phyloP scores from a whole-genome alignment of 2,888 invertebrate species.

The Polymixis lichenea region DNA sequence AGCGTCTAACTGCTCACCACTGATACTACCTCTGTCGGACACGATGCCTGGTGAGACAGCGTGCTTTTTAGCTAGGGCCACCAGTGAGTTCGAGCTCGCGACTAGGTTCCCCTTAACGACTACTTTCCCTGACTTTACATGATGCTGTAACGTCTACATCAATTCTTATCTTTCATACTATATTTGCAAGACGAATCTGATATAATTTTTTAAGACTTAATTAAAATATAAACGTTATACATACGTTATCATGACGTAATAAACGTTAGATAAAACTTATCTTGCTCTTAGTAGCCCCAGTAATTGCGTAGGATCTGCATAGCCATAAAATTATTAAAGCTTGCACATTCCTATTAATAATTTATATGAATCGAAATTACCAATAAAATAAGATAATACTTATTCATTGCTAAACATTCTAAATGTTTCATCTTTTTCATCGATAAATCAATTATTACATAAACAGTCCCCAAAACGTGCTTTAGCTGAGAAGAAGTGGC shows the following conservation, averaged over 20 bases:
- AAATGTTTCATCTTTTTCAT: not conserved
- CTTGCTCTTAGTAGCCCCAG: not conserved
- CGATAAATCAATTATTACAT: not conserved
- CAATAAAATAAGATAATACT: not conserved
- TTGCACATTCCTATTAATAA: slow-evolving; percentile 10
- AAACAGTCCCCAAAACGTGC: too few relatives aligned
- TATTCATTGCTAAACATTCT: not conserved
- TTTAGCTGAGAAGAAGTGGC: too few relatives aligned
- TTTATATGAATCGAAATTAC: not conserved
- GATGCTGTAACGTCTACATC: too few relatives aligned
- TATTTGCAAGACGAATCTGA: not conserved
- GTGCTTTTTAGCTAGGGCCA: too few relatives aligned
- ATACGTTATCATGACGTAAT: slow-evolving; percentile 6
- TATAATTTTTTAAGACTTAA: slow-evolving; percentile 8
- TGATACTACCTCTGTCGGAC: too few relatives aligned
- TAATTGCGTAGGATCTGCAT: slow-evolving; percentile 25
- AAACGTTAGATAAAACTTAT: slow-evolving; percentile 16
- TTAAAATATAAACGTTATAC: slow-evolving; percentile 9
- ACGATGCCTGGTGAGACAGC: too few relatives aligned
- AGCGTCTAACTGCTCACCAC: too few relatives aligned
- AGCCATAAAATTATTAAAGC: slow-evolving; percentile 9
- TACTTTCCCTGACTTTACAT: too few relatives aligned
- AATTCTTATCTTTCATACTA: too few relatives aligned
- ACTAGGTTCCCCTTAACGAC: too few relatives aligned
- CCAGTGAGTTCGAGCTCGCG: too few relatives aligned